Evolutionary conservation across 2,113 vertebrate species (phyloP).

Genomic region (Nematolebias whitei): DNA sequence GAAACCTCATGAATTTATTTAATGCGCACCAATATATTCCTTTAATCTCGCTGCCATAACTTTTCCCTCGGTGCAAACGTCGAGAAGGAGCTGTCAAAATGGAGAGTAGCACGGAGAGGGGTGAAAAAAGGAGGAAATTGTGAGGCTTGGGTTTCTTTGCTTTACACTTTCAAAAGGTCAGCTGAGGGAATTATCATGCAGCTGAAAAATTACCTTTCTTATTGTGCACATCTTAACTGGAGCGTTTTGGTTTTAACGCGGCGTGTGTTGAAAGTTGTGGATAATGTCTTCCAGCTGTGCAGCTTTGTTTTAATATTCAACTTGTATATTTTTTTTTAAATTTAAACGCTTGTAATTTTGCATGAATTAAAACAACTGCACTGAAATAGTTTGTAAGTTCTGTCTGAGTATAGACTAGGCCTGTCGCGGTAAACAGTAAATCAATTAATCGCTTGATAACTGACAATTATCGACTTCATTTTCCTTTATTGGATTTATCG

Average conservation of each 20-base stretch:
- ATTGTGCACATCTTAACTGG: slow-evolving; percentile 16
- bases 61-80: slow-evolving; percentile 46
- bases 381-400: too few species aligned
- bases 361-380: too few species aligned
- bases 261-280: slow-evolving; percentile 21
- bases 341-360: too few species aligned
- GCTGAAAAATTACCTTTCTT: slow-evolving; percentile 35
- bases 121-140: slow-evolving; percentile 28
- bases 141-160: slow-evolving; percentile 15
- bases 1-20: slow-evolving; percentile 67
- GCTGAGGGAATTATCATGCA: slow-evolving; percentile 49
- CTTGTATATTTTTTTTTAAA: too few species aligned
- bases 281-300: slow-evolving; percentile 2
- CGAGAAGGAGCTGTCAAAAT: slow-evolving; percentile 55
- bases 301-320: too few species aligned
- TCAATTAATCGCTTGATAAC: too few species aligned
- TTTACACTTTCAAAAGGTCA: slow-evolving; percentile 38
- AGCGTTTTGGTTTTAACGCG: slow-evolving; percentile 18
- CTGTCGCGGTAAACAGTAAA: too few species aligned
- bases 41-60: slow-evolving; percentile 75
- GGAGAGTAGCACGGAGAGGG: slow-evolving; percentile 24
- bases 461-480: too few species aligned
- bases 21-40: slow-evolving; percentile 69
- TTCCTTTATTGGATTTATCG: too few species aligned
- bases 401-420: too few species aligned